Evolutionary conservation across 2,797 vertebrate species (phyloP).

Genomic region (Microhierax caerulescens): DNA sequence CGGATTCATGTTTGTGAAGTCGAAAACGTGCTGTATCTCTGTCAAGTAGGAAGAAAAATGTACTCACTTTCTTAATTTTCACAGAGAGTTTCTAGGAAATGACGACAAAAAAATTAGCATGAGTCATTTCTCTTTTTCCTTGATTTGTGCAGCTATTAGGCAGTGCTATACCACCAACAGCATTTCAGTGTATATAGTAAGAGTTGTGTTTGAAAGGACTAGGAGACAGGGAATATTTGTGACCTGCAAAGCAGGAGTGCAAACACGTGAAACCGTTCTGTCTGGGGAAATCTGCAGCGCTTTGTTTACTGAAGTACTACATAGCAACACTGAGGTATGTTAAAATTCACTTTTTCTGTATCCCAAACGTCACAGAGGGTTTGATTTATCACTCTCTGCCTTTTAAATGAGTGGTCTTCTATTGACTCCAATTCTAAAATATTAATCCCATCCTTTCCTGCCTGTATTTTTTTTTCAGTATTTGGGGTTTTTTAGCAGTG

Average conservation of each 20-base stretch:
- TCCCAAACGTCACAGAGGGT: not conserved
- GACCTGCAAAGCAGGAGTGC: not conserved
- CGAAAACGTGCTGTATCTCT: not conserved
- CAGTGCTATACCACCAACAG: not conserved
- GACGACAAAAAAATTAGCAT: not conserved
- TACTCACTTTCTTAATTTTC: not conserved
- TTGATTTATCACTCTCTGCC: not conserved
- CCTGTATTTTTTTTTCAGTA: rapidly evolving
- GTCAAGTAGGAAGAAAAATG: not conserved
- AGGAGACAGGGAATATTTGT: not conserved
- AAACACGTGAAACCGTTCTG: not conserved
- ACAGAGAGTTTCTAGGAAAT: not conserved
- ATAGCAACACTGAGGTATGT: not conserved
- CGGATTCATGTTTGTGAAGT: not conserved
- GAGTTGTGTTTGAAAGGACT: not conserved
- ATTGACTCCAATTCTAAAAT: not conserved
- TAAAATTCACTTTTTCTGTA: not conserved
- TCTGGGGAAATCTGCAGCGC: not conserved
- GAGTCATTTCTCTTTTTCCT: not conserved
- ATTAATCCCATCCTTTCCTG: not conserved
- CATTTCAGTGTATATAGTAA: not conserved
- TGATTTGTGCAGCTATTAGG: not conserved
- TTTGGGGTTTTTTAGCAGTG: not conserved
- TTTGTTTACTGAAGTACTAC: not conserved
- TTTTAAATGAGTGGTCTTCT: not conserved